These are phyloP conservation scores for Hippocampus comes DNA, from an alignment of 2,113 vertebrate genomes.

Conservation along the genomic window DNA sequence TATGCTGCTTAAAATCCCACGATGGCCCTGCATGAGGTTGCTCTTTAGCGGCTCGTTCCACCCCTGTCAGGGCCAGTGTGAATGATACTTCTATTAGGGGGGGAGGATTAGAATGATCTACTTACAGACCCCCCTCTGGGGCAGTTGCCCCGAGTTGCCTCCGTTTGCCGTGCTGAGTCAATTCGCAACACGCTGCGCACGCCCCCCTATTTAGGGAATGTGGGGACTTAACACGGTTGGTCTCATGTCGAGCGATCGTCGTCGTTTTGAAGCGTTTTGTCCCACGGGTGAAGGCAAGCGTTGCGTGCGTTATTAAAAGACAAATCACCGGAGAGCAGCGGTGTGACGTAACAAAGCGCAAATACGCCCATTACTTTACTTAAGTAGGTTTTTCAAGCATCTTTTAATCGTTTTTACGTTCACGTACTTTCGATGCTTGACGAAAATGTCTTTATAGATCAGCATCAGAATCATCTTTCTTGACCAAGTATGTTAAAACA, in stretches of 20 bases:
- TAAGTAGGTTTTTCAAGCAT: no score
- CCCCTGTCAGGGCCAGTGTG: conserved; percentile 55
- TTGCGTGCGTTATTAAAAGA: conserved; percentile 21
- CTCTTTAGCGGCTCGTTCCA: conserved; percentile 31
- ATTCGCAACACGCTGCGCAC: conserved; percentile 66
- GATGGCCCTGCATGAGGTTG: conserved; percentile 4
- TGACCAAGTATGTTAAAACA: no score
- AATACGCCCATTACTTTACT: no score
- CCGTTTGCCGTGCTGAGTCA: conserved; percentile 67
- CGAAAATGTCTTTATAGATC: neutral
- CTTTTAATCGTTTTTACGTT: no score
- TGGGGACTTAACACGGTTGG: conserved; percentile 53
- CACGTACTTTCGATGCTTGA: neutral
- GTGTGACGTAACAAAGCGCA: neutral
- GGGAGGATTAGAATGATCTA: conserved; percentile 68
- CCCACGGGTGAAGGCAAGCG: conserved; percentile 28
- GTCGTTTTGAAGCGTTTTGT: conserved; percentile 43
- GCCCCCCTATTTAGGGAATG: conserved; percentile 62
- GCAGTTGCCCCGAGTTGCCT: conserved; percentile 71
- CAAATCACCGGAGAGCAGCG: neutral
- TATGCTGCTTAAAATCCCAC: neutral
- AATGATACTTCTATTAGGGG: conserved; percentile 72
- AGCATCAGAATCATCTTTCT: neutral
- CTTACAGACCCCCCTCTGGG: conserved; percentile 72
- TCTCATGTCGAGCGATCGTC: conserved; percentile 58